Conservation (phyloP, 2,888 invertebrate genomes). For the Cheilosia impressa region DNA sequence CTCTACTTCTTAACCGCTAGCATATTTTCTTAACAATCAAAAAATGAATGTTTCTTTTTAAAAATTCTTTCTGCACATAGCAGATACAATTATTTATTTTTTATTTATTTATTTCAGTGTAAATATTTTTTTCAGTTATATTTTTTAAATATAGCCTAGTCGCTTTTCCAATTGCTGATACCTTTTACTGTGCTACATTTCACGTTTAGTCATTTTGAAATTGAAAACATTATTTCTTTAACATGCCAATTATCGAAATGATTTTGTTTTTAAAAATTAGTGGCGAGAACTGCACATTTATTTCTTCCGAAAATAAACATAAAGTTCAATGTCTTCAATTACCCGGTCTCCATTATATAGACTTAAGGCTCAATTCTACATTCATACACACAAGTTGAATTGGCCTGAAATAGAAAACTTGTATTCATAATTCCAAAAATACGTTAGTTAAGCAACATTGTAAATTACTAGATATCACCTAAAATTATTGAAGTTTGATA, state of each 20-base stretch:
- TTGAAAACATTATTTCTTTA: conserved; percentile 1
- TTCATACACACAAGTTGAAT: background rate
- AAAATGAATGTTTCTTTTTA: too few relatives aligned
- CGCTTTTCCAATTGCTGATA: conserved; percentile 66
- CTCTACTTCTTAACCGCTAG: too few relatives aligned
- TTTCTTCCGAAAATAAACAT: conserved; percentile 47
- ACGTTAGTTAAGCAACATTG: background rate
- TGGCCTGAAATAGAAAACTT: conserved; percentile 11
- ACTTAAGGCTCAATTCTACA: background rate
- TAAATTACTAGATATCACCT: background rate
- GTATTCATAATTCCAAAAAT: conserved; percentile 1
- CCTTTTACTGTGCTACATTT: conserved; percentile 75
- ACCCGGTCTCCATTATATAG: background rate
- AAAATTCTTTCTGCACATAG: too few relatives aligned
- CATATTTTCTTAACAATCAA: too few relatives aligned
- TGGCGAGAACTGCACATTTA: conserved; percentile 18
- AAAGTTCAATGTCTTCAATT: conserved; percentile 60
- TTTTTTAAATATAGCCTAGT: background rate
- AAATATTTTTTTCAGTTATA: background rate
- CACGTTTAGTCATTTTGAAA: conserved; percentile 31
- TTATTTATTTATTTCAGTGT: background rate
- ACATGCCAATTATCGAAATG: conserved; percentile 1
- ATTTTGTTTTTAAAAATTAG: conserved; percentile 7
- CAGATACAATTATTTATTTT: too few relatives aligned
- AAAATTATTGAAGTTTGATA: background rate